Conservation (phyloP, 2,113 vertebrate species). For the Girardinichthys multiradiatus region DNA sequence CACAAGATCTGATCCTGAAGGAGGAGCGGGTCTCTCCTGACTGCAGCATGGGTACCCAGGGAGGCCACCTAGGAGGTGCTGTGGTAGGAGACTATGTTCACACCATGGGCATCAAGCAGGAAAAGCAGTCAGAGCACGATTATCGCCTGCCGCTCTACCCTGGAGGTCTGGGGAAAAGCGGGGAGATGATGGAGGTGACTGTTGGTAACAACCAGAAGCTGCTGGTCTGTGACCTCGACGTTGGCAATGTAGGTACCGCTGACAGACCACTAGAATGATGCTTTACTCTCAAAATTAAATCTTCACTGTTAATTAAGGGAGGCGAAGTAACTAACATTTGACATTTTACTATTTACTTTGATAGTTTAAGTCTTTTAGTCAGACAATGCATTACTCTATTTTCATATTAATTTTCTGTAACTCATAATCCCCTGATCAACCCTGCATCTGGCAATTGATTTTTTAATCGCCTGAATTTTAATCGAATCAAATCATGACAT, state of each 20-base stretch:
- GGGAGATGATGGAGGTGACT: constrained; percentile 84
- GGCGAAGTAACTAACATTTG: no score
- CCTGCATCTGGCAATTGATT: neutral
- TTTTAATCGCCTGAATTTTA: no score
- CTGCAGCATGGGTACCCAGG: constrained; percentile 77
- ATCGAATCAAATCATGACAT: no score
- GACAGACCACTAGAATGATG: neutral
- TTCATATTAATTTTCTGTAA: neutral
- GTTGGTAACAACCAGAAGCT: constrained; percentile 83
- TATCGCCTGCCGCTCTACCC: constrained; percentile 82
- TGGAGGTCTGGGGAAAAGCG: constrained; percentile 77
- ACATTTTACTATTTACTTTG: no score
- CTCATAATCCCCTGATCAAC: neutral
- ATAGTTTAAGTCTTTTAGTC: neutral
- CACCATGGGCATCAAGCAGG: constrained; percentile 92
- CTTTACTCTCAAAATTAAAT: neutral
- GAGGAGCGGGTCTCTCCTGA: constrained; percentile 89
- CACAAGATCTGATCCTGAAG: constrained; percentile 94
- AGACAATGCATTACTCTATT: neutral
- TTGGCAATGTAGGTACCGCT: constrained; percentile 76
- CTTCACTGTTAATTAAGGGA: no score
- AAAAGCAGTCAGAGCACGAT: constrained; percentile 93
- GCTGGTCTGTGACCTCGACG: constrained; percentile 89
- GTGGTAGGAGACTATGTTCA: constrained; percentile 83
- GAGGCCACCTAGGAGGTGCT: constrained; percentile 45